A percentile compares a stretch with the other conserved stretches of the same genome.
Conservation (phyloP, 2,113 vertebrate genomes). For the Thamnophis sirtalis region DNA sequence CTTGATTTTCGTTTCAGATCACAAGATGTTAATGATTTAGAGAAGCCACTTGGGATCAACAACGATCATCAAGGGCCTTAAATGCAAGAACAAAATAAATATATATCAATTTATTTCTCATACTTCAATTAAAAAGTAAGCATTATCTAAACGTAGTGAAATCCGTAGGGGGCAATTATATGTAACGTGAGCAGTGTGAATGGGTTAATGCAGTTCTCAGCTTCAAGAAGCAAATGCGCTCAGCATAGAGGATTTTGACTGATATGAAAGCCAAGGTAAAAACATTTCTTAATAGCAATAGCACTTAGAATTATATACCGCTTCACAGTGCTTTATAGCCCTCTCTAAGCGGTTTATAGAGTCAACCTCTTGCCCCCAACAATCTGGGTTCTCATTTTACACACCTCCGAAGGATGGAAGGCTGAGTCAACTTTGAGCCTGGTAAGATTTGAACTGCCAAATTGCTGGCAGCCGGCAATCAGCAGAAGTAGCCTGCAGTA, state of each 20-base stretch:
- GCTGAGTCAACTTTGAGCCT: too few species aligned
- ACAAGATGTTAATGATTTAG: neutral
- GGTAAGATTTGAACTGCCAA: too few species aligned
- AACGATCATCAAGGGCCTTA: neutral
- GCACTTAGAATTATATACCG: too few species aligned
- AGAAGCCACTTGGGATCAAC: neutral
- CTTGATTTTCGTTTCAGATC: neutral
- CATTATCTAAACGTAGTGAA: neutral
- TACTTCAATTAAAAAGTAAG: neutral
- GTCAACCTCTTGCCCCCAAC: too few species aligned
- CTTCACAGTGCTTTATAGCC: too few species aligned
- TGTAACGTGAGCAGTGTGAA: neutral
- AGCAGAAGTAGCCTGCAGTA: too few species aligned
- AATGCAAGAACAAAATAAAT: neutral
- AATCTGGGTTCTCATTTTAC: too few species aligned
- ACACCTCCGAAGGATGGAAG: too few species aligned
- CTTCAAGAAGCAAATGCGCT: neutral
- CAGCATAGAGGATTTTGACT: neutral
- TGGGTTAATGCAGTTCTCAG: neutral
- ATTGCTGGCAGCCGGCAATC: too few species aligned
- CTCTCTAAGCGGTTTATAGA: too few species aligned
- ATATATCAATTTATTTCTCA: neutral
- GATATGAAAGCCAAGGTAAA: neutral
- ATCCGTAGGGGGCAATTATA: neutral
- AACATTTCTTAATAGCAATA: neutral